A percentile compares a stretch with the other conserved stretches of the same genome.
These are phyloP conservation scores for Tragelaphus buxtoni DNA, from an alignment of 2,113 vertebrate genomes.

Conservation along the genomic window DNA sequence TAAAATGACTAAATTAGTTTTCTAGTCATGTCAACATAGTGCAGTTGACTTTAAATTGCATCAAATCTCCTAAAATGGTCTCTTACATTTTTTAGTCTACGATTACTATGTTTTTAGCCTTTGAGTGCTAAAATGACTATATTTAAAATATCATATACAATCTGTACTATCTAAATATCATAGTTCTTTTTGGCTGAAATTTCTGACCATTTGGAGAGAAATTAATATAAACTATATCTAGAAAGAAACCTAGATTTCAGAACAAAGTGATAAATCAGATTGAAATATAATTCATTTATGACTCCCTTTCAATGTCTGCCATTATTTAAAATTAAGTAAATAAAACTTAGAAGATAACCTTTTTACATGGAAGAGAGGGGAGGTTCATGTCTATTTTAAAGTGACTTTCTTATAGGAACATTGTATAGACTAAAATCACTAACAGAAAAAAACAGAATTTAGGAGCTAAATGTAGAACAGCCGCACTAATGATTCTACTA, in stretches of 20 bases:
- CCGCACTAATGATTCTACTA: neutral
- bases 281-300: neutral
- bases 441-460: slow-evolving; percentile 54
- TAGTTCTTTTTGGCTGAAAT: neutral
- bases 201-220: neutral
- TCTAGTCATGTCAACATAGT: neutral
- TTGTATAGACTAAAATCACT: neutral
- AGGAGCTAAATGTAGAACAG: neutral
- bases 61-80: neutral
- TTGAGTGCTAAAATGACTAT: neutral
- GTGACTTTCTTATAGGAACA: neutral
- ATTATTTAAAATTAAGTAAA: neutral
- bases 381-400: neutral
- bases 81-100: neutral
- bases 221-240: neutral
- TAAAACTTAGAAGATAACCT: neutral
- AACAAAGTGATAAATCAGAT: neutral
- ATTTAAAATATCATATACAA: neutral
- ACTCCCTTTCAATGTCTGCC: neutral
- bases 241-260: neutral
- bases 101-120: neutral
- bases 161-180: neutral
- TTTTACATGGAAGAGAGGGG: neutral
- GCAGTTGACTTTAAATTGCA: neutral
- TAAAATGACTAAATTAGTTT: neutral